Conservation (phyloP, 2,888 invertebrate species). For the Hartigia nigra region DNA sequence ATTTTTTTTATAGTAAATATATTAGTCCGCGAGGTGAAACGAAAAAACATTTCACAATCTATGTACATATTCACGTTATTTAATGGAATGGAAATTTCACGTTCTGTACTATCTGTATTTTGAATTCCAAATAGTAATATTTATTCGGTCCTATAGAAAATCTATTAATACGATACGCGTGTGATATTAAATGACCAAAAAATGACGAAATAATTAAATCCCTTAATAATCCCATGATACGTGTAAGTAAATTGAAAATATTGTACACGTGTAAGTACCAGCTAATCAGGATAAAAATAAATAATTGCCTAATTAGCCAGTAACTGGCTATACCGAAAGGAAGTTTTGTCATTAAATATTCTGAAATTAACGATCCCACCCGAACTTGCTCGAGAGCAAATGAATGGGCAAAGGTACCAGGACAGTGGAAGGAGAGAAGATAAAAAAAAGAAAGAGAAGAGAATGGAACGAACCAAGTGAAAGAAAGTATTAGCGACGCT, state of each 20-base stretch:
- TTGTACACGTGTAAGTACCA: not conserved
- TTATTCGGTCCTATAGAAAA: not conserved
- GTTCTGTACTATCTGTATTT: not conserved
- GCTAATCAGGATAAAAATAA: not conserved
- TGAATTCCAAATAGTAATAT: not conserved
- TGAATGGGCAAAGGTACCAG: not conserved
- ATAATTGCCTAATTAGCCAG: not conserved
- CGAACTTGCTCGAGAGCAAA: not conserved
- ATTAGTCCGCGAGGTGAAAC: not conserved
- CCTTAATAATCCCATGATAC: not conserved
- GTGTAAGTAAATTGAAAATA: not conserved
- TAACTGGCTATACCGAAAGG: not conserved
- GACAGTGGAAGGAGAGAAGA: not conserved
- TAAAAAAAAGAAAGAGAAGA: not conserved
- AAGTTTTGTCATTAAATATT: slow-evolving; percentile 16
- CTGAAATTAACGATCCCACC: slow-evolving; percentile 11
- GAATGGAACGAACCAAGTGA: not conserved
- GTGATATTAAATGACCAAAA: not conserved
- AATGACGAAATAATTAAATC: not conserved
- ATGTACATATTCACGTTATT: not conserved
- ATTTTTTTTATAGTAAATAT: not conserved
- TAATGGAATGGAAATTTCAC: not conserved
- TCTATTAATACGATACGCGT: not conserved
- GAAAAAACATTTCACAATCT: not conserved
- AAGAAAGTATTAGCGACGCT: not conserved